Evolutionary conservation across 2,113 vertebrate species (phyloP), one percentile per base, ranked within the genome.

Genomic region (Cervus canadensis): DNA sequence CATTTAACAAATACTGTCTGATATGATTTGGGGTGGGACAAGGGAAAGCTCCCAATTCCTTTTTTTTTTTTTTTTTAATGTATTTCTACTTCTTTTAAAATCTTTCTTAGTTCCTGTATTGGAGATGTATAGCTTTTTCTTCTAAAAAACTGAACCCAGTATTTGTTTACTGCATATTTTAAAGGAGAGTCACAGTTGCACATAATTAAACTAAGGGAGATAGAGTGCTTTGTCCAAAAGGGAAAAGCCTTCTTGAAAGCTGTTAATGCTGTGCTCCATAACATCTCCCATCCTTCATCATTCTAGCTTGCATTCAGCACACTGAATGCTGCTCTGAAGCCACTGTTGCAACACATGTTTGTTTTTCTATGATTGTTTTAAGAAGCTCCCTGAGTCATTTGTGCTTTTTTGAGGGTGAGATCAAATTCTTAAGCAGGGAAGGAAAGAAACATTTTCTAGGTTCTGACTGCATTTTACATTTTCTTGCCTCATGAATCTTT

Each of bases 111-210:
- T 89, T 74, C 28, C 67, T 1, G 0, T 4, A 71, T n/a, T 96
- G 93, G 33, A 93, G 60, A 94, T 62, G 19, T 25, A 52, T 89
- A 92, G n/a, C 56, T 94, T 93, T 94, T 89, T 96, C 90, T 97
- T 81, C 76, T 57, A 57, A 84, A 90, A 93, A 45, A 95, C 78
- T 30, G 48, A 93, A 95, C n/a, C 78, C 45, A 52, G 3, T 89
- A 67, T 95, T 93, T 91, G 50, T 74, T 97, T 74, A 84, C 40
- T 74, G 33, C 78, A 36, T 87, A 36, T 94, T 96, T 97, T 94
- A 94, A 59, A 81, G 43, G 36, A 71, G 54, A 97, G 87, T 36
- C 87, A 62, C 40, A 52, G n/a, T 83, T 62, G 33, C 43, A 21
- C 52, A 36, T 87, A 88, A 97, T 94, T 93, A 95, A 95, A 89